Percentiles rank a stretch among this genome's conserved stretches.
Conservation (phyloP, 1,140 invertebrate species). For the Drosophila orena region DNA sequence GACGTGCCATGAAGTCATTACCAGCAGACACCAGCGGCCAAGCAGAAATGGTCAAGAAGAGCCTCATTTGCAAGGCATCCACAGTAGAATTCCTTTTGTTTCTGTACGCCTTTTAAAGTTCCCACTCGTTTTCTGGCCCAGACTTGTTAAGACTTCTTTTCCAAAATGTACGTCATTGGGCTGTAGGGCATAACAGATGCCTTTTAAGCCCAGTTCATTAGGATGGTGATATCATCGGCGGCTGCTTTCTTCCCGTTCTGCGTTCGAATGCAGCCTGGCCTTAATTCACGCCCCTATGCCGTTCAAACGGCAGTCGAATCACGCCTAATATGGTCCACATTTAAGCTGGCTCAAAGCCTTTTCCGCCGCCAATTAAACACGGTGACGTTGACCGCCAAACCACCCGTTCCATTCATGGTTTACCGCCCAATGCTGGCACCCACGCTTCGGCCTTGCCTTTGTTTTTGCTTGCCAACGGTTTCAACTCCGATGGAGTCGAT, state of each 20-base stretch:
- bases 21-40: constrained; percentile 13
- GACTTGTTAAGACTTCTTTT: no score
- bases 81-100: not conserved
- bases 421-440: constrained; percentile 15
- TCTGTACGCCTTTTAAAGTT: not conserved
- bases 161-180: not conserved
- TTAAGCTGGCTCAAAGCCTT: constrained; percentile 46
- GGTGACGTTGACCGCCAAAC: constrained; percentile 73
- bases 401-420: constrained; percentile 32
- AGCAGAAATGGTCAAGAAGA: constrained; percentile 5
- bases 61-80: constrained; percentile 39
- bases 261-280: constrained; percentile 55
- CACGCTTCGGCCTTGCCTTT: constrained; percentile 41
- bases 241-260: constrained; percentile 27
- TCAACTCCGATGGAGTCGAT: constrained; percentile 23
- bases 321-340: constrained; percentile 64
- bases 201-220: constrained; percentile 21
- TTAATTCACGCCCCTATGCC: constrained; percentile 73
- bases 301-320: constrained; percentile 56
- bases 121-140: no score
- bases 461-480: constrained; percentile 21
- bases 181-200: constrained; percentile 1
- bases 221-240: constrained; percentile 31
- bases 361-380: constrained; percentile 48
- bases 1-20: constrained; percentile 54